Base-by-base conservation (phyloP, 1,140 invertebrate genomes). In the Ephestia elutella region DNA sequence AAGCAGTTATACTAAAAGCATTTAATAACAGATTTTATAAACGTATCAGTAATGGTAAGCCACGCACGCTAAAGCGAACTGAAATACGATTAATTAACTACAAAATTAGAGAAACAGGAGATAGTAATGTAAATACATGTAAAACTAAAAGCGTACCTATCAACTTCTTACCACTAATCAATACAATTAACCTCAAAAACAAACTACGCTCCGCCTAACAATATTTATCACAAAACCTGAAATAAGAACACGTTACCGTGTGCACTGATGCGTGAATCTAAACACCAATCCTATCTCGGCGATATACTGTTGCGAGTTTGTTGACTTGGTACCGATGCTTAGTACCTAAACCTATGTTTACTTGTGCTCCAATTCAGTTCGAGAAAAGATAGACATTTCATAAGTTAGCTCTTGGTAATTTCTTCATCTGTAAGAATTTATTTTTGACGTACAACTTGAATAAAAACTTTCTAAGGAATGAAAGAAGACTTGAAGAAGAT, bases 261-360 rank as follows among this genome's bases (percentile, higher is more conserved):
- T 44, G 38, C 5, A 44, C 38, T 44, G 38, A 44, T 44, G 38
- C 38, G 38, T 44, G 38, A 44, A 44, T 44, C 38, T 17, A 44
- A 44, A n/a, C 38, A 10, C 38, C 38, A 44, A 44, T 44, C 38
- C 38, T 44, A 44, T 44, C 32, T 38, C 13, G 38, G 15, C 38
- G 38, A 44, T 44, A 13, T 44, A 44, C 38, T 17, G 15, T 44
- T 44, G 38, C 15, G 15, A 15, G n/a, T 44, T 15, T 15, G 38
- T 44, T 15, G 13, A 15, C 13, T 44, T 3, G 38, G 5, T 38
- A 2, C 8, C 32, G 5, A 38, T 8, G 25, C 3, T 28, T 28
- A 5, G 8, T 28, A 8, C n/a, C n/a, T n/a, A n/a, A n/a, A 32
- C 38, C 38, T 15, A 44, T 44, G 5, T 44, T 44, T 44, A 15